Percentiles rank a stretch among this genome's conserved stretches.
These are phyloP conservation scores for Penaeus japonicus DNA, from an alignment of 1,140 invertebrate genomes.

Conservation along the genomic window DNA sequence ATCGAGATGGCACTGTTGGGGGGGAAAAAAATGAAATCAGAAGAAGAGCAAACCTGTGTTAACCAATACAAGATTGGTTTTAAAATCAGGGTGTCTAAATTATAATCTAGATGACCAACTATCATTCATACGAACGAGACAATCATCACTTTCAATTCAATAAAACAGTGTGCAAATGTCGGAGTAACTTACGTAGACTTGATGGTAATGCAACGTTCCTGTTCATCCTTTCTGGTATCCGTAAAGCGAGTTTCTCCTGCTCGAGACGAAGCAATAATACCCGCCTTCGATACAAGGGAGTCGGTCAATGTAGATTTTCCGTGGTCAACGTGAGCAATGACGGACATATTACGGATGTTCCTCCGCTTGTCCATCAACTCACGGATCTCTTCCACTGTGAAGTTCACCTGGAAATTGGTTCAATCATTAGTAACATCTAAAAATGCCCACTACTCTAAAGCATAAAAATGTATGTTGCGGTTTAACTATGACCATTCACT, in stretches of 20 bases:
- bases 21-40: slow-evolving; percentile 16
- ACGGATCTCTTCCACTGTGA: slow-evolving; percentile 99
- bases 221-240: slow-evolving; percentile 99
- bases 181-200: slow-evolving; percentile 92
- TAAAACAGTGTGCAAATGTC: too few species aligned
- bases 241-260: slow-evolving; percentile 99
- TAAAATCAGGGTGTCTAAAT: not conserved
- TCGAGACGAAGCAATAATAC: slow-evolving; percentile 98
- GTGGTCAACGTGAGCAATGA: slow-evolving; percentile 99
- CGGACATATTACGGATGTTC: slow-evolving; percentile 99
- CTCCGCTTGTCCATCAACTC: slow-evolving; percentile 98
- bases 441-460: too few species aligned
- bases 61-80: too few species aligned
- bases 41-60: not conserved
- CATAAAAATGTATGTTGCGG: too few species aligned
- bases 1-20: slow-evolving; percentile 90
- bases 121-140: slow-evolving; percentile 47
- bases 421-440: not conserved
- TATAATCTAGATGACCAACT: slow-evolving; percentile 21
- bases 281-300: slow-evolving; percentile 98
- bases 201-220: slow-evolving; percentile 99
- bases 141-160: slow-evolving; percentile 21
- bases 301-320: slow-evolving; percentile 99
- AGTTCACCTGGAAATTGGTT: slow-evolving; percentile 88
- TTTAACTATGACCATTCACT: too few species aligned